Conservation (phyloP, 2,888 invertebrate species). For the Linyphia triangularis region DNA sequence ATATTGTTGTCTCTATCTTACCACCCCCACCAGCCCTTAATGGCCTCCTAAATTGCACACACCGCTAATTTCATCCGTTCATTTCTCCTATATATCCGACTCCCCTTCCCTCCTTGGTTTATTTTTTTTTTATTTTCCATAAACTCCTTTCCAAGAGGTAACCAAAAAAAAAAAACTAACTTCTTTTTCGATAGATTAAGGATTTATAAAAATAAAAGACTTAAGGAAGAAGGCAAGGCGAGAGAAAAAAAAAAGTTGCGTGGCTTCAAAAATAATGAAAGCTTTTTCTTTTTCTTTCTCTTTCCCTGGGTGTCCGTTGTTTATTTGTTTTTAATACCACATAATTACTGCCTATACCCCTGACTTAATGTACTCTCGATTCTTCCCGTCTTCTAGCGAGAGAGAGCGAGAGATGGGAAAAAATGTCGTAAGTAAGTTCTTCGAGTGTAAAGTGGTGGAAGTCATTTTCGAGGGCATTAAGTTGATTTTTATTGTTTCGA, state of each 20-base stretch:
- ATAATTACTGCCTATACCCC: constrained; percentile 75
- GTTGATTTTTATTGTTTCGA: neutral
- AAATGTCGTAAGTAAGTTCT: neutral
- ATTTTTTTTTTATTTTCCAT: constrained; percentile 65
- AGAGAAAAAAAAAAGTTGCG: neutral
- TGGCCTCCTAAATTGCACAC: constrained; percentile 69
- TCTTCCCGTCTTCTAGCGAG: constrained; percentile 32
- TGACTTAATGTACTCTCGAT: constrained; percentile 72
- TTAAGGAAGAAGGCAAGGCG: constrained; percentile 16
- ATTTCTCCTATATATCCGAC: constrained; percentile 19
- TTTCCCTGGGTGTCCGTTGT: constrained; percentile 51
- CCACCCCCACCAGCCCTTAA: constrained; percentile 36
- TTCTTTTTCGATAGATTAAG: constrained; percentile 65
- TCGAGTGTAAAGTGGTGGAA: constrained; percentile 50
- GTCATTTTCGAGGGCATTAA: constrained; percentile 18
- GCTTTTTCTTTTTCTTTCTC: constrained; percentile 26
- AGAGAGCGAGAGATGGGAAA: constrained; percentile 19
- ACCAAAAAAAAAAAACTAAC: constrained; percentile 28
- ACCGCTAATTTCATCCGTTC: constrained; percentile 66
- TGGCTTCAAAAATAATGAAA: constrained; percentile 68
- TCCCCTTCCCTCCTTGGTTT: constrained; percentile 8
- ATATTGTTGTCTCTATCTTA: constrained; percentile 37
- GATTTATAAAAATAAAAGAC: constrained; percentile 71
- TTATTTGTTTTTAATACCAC: constrained; percentile 75
- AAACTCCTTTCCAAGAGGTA: constrained; percentile 23